Evolutionary conservation across 2,888 invertebrate genomes (phyloP), one percentile per base, ranked within the genome.

Genomic region (Agriopis aurantiaria): DNA sequence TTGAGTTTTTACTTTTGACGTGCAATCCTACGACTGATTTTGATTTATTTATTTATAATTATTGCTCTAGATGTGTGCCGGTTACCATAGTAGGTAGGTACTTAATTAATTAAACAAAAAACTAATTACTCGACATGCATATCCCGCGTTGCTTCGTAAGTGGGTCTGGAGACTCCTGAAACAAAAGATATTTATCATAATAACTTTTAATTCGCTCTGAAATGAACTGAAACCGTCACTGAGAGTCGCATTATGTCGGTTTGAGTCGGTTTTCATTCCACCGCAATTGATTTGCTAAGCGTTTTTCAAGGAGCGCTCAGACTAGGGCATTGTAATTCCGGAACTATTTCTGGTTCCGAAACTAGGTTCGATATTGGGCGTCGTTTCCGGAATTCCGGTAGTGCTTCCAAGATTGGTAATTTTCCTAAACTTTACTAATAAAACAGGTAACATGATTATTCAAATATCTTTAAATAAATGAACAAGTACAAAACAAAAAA

Each of bases 81-180:
- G 17, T 23, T 23, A 23, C 17, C 17, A 23, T 23, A 23, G 17
- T 23, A 23, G 17, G 17, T 23, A 23, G 17, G 17, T 53, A 11
- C 2, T 4, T 7, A 40, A 40, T n/a, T 17, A 55, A 53, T 12
- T 10, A 12, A 53, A 40, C 8, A n/a, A 60, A 60, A 41, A 23
- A 58, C 17, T 49, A 85, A 88, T 63, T 77, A 88, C 88, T 83
- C 14, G 76, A 72, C 78, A 91, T 72, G 68, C 91, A 91, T 63
- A 80, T 76, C 2, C 84, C 88, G 6, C 91, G 80, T 68, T 88
- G 83, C 12, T 73, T 82, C 0, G 78, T 81, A 33, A 90, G 61
- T 43, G 77, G 88, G 67, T 91, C 91, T 0, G 10, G 49, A 0
- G 89, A 66, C 0, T 80, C 72, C 91, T 91, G 86, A 85, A 89